Evolutionary conservation across 1,140 invertebrate species (phyloP).

Genomic region (Dreissena polymorpha): DNA sequence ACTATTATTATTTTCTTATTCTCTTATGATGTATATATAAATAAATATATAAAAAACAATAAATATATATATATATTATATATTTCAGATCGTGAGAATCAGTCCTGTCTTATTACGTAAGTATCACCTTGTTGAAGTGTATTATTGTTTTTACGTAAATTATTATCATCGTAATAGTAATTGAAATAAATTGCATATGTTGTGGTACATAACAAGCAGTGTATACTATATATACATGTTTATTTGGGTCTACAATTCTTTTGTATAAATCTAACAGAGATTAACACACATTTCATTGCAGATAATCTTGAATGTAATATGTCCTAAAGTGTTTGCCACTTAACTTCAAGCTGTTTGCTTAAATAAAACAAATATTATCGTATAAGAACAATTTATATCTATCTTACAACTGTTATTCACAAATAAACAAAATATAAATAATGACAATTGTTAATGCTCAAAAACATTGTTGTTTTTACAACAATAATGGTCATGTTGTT

Average conservation of each 20-base stretch:
- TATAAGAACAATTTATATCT: too few species aligned
- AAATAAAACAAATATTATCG: too few species aligned
- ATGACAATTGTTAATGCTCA: too few species aligned
- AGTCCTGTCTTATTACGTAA: constrained; percentile 83
- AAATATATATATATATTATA: background rate
- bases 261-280: background rate
- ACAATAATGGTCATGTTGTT: too few species aligned
- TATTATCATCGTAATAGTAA: background rate
- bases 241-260: background rate
- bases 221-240: background rate
- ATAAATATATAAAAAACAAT: background rate
- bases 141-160: background rate
- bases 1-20: background rate
- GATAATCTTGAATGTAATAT: too few species aligned
- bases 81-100: constrained; percentile 73
- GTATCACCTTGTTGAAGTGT: constrained; percentile 24
- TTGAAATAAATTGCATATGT: background rate
- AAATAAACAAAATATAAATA: too few species aligned
- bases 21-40: background rate
- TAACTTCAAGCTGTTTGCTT: too few species aligned
- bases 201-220: too few species aligned
- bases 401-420: too few species aligned
- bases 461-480: too few species aligned
- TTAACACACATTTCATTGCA: background rate
- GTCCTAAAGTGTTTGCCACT: too few species aligned